These are phyloP conservation scores for Eurytoma californica DNA, from an alignment of 2,888 invertebrate genomes.

Conservation along the genomic window DNA sequence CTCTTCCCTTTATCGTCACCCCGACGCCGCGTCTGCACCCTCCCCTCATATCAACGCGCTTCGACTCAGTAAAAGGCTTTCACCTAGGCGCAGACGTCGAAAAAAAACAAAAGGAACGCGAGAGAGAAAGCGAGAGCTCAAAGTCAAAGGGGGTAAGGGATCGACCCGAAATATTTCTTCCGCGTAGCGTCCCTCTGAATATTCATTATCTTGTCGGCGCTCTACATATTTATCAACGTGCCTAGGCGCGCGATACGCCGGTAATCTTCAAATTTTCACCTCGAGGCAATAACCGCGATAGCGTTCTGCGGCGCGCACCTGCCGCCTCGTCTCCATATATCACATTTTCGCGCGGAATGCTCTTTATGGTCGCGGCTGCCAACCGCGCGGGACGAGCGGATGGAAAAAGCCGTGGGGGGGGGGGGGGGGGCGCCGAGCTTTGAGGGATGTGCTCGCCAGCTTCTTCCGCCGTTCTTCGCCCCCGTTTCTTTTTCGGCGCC, in stretches of 20 bases:
- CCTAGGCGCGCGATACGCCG: background rate
- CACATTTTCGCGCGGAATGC: conserved; percentile 20
- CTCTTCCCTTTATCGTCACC: conserved; percentile 14
- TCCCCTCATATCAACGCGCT: background rate
- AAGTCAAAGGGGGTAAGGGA: background rate
- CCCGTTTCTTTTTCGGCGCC: background rate
- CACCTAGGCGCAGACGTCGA: background rate
- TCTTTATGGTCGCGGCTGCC: background rate
- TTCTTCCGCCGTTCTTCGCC: background rate
- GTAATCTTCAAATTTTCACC: conserved; percentile 39
- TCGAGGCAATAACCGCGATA: conserved; percentile 39
- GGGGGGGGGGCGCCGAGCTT: background rate
- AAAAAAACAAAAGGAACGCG: conserved; percentile 2
- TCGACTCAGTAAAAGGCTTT: conserved; percentile 8
- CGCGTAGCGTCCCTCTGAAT: conserved; percentile 26
- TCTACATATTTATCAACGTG: conserved; percentile 53
- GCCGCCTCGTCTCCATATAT: conserved; percentile 24
- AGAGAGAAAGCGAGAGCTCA: background rate
- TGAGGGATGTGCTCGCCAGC: conserved; percentile 9
- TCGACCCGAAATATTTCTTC: conserved; percentile 37
- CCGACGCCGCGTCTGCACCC: background rate
- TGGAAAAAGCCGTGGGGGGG: background rate
- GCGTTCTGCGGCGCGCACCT: conserved; percentile 26
- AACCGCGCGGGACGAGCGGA: background rate
- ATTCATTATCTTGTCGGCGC: conserved; percentile 27